Percentiles rank a stretch among this genome's conserved stretches.
Evolutionary conservation across 1,140 invertebrate species (phyloP).

Genomic region (Leptopilina boulardi): DNA sequence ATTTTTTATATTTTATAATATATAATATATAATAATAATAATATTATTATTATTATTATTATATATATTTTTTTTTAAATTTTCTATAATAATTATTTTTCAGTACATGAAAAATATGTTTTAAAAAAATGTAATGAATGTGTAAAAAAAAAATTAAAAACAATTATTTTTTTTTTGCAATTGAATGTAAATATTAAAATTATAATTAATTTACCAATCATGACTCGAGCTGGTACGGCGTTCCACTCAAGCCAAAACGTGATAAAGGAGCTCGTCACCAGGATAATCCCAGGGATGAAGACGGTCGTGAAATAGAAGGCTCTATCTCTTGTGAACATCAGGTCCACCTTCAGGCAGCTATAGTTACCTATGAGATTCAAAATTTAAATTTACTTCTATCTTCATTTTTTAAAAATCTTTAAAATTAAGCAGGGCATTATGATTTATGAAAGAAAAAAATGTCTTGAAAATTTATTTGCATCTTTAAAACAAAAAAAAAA

Average conservation of each 20-base stretch:
- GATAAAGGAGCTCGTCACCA: slow-evolving; percentile 96
- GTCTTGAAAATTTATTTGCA: background rate
- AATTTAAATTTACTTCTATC: slow-evolving; percentile 47
- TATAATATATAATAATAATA: too few relatives aligned
- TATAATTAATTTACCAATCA: slow-evolving; percentile 85
- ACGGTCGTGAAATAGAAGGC: slow-evolving; percentile 97
- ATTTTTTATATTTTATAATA: too few relatives aligned
- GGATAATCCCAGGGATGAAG: slow-evolving; percentile 96
- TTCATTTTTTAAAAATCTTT: background rate
- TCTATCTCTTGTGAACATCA: slow-evolving; percentile 94
- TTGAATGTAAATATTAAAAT: too few relatives aligned
- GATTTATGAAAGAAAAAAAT: slow-evolving; percentile 43
- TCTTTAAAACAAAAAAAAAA: background rate
- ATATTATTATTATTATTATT: too few relatives aligned
- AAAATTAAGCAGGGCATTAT: background rate
- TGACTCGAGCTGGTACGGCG: slow-evolving; percentile 94
- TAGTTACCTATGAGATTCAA: slow-evolving; percentile 87
- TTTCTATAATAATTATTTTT: too few relatives aligned
- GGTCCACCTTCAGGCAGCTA: slow-evolving; percentile 93
- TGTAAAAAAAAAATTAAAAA: slow-evolving; percentile 9
- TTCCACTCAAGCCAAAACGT: slow-evolving; percentile 98
- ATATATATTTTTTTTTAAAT: too few relatives aligned
- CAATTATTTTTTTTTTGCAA: background rate
- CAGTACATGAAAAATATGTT: too few relatives aligned
- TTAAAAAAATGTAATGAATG: too few relatives aligned